Evolutionary conservation across 1,140 invertebrate genomes (phyloP).

Genomic region (Drosophila kikkawai): DNA sequence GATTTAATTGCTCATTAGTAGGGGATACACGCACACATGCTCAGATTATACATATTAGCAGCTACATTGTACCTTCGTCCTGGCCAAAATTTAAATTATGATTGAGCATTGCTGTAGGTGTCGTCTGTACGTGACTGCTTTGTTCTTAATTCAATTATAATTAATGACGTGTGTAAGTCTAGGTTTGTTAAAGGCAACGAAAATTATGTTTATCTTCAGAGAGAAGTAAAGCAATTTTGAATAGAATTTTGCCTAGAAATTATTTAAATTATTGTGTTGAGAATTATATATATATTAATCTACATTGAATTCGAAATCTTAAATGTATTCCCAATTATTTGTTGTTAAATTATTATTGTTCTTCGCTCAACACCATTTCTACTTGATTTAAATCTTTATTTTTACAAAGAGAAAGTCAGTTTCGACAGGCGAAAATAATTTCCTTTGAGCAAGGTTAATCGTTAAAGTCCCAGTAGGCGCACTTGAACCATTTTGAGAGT

Average conservation of each 20-base stretch:
- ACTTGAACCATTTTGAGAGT: neutral
- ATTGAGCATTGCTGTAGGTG: slow-evolving; percentile 40
- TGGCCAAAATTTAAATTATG: slow-evolving; percentile 57
- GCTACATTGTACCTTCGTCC: slow-evolving; percentile 37
- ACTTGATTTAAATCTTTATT: slow-evolving; percentile 6
- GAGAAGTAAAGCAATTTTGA: neutral
- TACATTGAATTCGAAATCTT: too few species aligned
- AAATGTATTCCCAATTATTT: too few species aligned
- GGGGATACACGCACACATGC: slow-evolving; percentile 15
- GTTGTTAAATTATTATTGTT: too few species aligned
- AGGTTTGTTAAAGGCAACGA: neutral
- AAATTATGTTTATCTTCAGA: too few species aligned
- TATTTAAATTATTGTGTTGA: neutral
- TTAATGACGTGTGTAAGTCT: slow-evolving; percentile 29
- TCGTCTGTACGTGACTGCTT: slow-evolving; percentile 33
- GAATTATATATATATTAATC: too few species aligned
- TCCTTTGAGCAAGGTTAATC: neutral
- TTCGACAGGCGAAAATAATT: neutral
- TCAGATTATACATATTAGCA: slow-evolving; percentile 9
- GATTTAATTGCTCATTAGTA: slow-evolving; percentile 64
- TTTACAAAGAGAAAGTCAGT: neutral
- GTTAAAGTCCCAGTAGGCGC: neutral
- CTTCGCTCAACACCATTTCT: too few species aligned
- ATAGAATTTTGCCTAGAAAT: neutral
- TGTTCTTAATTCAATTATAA: slow-evolving; percentile 66